Percentiles rank a stretch among this genome's conserved stretches.
phyloP scores from a whole-genome alignment of 2,797 vertebrate species.

The Peromyscus aztecus region DNA sequence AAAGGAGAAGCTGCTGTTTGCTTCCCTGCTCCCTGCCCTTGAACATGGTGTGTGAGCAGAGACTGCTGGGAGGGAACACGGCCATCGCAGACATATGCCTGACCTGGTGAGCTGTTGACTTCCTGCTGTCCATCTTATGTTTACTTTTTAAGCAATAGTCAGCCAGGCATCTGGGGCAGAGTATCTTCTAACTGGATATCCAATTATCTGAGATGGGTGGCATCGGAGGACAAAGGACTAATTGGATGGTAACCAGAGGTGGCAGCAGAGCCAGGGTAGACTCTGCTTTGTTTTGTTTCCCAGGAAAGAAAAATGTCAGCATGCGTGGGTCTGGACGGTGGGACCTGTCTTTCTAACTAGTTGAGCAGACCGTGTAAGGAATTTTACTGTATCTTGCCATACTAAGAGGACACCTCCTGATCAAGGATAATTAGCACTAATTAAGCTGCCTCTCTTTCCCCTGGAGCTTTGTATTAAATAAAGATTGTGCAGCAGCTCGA shows the following conservation, averaged over 20 bases:
- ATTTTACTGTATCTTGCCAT: not conserved
- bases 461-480: not conserved
- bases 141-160: not conserved
- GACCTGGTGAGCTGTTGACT: not conserved
- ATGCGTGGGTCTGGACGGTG: rapidly evolving
- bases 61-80: not conserved
- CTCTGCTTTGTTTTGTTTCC: not conserved
- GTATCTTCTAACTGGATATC: not conserved
- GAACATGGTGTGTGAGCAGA: not conserved
- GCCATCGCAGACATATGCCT: not conserved
- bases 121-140: not conserved
- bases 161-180: not conserved
- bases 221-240: not conserved
- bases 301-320: not conserved
- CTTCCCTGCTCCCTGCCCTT: not conserved
- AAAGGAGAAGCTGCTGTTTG: not conserved
- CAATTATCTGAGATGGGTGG: not conserved
- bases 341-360: not conserved
- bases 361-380: not conserved
- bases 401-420: not conserved
- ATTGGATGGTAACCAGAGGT: not conserved
- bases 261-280: not conserved
- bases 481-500: not conserved
- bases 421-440: not conserved
- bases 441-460: slow-evolving; percentile 8